phyloP scores from a whole-genome alignment of 2,888 invertebrate genomes.

The Melieria picta region DNA sequence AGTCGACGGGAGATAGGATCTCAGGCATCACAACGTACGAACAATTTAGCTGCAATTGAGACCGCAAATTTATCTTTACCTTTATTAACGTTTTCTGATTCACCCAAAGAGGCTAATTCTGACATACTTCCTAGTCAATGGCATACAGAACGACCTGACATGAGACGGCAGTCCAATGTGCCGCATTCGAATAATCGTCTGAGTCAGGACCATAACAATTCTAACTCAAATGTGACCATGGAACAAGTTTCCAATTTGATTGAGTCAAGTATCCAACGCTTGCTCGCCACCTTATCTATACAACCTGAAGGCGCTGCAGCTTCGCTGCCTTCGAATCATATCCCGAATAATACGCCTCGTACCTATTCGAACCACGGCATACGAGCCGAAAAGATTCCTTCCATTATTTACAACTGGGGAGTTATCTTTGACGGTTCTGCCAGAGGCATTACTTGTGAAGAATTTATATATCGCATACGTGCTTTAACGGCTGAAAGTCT shows the following conservation, averaged over 20 bases:
- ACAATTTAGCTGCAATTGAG: too few relatives aligned
- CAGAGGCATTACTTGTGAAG: constrained; percentile 22
- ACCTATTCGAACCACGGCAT: background rate
- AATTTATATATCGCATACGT: constrained; percentile 34
- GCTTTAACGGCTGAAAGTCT: constrained; percentile 20
- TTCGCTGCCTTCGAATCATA: too few relatives aligned
- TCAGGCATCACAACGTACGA: too few relatives aligned
- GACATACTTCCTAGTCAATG: too few relatives aligned
- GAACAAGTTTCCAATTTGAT: background rate
- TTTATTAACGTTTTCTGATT: too few relatives aligned
- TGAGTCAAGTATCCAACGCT: background rate
- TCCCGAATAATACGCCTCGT: background rate
- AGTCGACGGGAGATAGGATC: too few relatives aligned
- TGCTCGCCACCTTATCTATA: background rate
- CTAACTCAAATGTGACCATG: background rate
- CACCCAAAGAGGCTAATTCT: too few relatives aligned
- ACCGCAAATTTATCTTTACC: too few relatives aligned
- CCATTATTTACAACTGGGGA: constrained; percentile 21
- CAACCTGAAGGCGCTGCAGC: background rate
- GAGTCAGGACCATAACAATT: background rate
- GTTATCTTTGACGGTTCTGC: constrained; percentile 25
- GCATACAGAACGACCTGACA: too few relatives aligned
- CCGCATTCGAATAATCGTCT: background rate
- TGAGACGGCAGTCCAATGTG: too few relatives aligned
- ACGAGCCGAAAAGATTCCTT: constrained; percentile 9